Conservation (phyloP, 2,113 vertebrate species). For the Tretioscincus oriximinensis region DNA sequence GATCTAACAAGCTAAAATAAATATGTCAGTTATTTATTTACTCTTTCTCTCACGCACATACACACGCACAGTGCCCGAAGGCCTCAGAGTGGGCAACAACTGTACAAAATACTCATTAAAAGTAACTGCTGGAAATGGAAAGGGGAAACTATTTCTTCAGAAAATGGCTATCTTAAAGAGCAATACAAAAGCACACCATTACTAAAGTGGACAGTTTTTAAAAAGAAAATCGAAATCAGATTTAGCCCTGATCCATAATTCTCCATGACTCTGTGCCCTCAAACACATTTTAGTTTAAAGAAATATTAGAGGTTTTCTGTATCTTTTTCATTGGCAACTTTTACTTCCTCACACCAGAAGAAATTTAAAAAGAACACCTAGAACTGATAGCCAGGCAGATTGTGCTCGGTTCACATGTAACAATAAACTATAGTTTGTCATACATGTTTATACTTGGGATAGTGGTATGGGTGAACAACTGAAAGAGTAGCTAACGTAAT, state of each 20-base stretch:
- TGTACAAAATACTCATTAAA: too few relatives aligned
- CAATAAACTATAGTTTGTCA: background rate
- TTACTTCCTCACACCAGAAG: background rate
- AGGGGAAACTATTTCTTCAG: too few relatives aligned
- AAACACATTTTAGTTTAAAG: background rate
- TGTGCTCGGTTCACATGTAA: background rate
- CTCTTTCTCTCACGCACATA: too few relatives aligned
- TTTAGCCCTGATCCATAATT: background rate
- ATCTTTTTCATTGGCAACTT: background rate
- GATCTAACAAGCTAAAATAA: slow-evolving; percentile 2
- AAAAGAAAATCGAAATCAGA: background rate
- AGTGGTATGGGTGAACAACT: background rate
- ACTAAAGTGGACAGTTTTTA: background rate
- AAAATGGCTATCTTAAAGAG: too few relatives aligned
- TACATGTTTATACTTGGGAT: background rate
- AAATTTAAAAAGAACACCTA: background rate
- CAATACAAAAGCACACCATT: background rate
- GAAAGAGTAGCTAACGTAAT: background rate
- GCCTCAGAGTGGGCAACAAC: too few relatives aligned
- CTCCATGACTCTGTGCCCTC: background rate
- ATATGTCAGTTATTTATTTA: background rate
- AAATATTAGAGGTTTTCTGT: background rate
- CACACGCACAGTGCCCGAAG: too few relatives aligned
- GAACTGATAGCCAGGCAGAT: background rate
- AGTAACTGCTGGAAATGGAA: too few relatives aligned